Evolutionary conservation across 53 echinoderm and acorn worm species (phyloP), one percentile per base, ranked within the genome.

Genomic region (Antedon mediterranea): DNA sequence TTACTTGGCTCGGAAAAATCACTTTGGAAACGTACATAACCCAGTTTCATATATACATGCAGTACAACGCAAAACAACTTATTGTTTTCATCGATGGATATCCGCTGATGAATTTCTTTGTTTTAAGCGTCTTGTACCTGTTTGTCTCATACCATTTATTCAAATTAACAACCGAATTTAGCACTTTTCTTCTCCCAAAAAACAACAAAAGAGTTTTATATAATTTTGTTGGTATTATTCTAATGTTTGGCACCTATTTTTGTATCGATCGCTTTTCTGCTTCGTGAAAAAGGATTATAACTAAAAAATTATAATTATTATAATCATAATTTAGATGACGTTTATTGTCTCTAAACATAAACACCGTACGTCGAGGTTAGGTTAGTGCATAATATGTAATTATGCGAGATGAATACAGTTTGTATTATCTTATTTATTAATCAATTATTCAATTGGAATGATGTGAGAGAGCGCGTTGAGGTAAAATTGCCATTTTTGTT

Each of bases 1-100:
- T 91, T 43, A 86, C 84, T 13, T 91, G 86, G 79, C 84, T 91
- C 0, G 91, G 91, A 0, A 91, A 86, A 81, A 88, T 91, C 74
- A 91, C 91, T 28, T 76, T 91, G 4, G 91, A 91, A 74, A 91
- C 91, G 0, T 91, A 91, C 71, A 91, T 91, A 76, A 81, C 86
- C 0, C 91, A 91, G 74, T 75, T 89, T 20, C 91, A 91, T 73
- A 77, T 91, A 72, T 88, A 88, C 80, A 81, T 91, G 82, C 91
- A 91, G 84, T 80, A 72, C 42, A 79, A 71, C 33, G 88, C 91
- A 30, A 86, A 70, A n/a, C 42, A 81, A 29, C 72, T 88, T 11
- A 91, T 91, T 30, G 84, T 86, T n/a, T 88, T 86, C 82, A 79
- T 91, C 8, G 88, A 88, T 0, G 86, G 84, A 13, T 91, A 91